Conservation (phyloP, 2,797 vertebrate species). For the Rhinatrema bivittatum region DNA sequence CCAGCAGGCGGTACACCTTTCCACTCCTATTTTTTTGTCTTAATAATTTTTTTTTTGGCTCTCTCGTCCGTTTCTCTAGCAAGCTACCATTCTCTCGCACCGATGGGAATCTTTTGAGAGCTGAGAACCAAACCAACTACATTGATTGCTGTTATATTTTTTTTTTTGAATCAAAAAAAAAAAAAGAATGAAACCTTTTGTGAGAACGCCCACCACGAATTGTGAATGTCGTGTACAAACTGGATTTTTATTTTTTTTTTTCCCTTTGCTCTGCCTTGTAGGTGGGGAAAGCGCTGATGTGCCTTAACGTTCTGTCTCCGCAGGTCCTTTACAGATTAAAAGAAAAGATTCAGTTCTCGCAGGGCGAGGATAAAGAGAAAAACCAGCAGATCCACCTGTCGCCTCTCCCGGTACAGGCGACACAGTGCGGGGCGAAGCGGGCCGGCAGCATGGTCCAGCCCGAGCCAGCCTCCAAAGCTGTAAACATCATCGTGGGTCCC, state of each 20-base stretch:
- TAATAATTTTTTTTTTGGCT: no score
- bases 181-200: slow-evolving; percentile 1
- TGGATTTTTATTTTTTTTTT: slow-evolving; percentile 2
- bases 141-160: no score
- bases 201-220: slow-evolving; percentile 7
- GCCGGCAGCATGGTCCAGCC: slow-evolving; percentile 84
- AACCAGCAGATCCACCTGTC: slow-evolving; percentile 70
- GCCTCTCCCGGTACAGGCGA: slow-evolving; percentile 48
- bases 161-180: no score
- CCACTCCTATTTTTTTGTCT: no score
- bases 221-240: slow-evolving; percentile 13
- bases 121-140: no score
- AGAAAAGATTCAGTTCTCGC: slow-evolving; percentile 76
- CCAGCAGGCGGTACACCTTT: no score
- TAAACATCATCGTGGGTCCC: slow-evolving; percentile 56
- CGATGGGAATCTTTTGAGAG: no score
- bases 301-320: slow-evolving; percentile 26
- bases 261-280: slow-evolving; percentile 13
- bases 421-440: slow-evolving; percentile 52
- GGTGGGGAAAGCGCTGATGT: slow-evolving; percentile 13
- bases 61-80: no score
- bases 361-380: slow-evolving; percentile 78
- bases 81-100: no score
- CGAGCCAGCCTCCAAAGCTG: slow-evolving; percentile 57
- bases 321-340: slow-evolving; percentile 88